phyloP scores from a whole-genome alignment of 2,113 vertebrate species.

The Eclectus roratus region DNA sequence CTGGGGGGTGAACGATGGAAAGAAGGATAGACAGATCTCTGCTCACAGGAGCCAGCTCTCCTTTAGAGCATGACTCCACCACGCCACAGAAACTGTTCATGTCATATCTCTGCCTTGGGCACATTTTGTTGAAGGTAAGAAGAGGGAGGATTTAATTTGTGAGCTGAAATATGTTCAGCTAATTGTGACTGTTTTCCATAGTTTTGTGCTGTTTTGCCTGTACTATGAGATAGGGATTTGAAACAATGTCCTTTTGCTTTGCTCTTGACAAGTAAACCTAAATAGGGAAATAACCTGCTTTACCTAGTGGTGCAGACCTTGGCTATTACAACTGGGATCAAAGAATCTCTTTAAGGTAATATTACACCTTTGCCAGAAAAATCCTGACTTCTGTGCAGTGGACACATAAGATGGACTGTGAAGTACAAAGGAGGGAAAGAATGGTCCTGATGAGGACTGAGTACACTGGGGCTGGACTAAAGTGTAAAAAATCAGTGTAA shows the following conservation, averaged over 20 bases:
- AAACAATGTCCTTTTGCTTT: background rate
- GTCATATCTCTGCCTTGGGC: background rate
- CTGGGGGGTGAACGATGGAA: background rate
- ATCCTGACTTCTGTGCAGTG: background rate
- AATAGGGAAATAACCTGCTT: background rate
- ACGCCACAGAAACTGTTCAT: background rate
- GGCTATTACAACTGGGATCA: background rate
- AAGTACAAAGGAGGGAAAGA: background rate
- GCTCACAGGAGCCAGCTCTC: background rate
- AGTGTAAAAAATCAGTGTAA: background rate
- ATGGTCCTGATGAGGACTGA: no score
- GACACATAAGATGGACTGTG: background rate
- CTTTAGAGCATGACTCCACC: background rate
- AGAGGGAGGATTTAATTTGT: background rate
- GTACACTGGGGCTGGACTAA: background rate
- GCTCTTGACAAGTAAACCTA: background rate
- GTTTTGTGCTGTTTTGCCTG: background rate
- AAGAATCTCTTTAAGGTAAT: background rate
- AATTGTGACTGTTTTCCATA: background rate
- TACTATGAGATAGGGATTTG: background rate
- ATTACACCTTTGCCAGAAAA: background rate
- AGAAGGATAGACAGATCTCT: background rate
- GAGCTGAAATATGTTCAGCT: background rate
- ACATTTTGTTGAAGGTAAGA: background rate
- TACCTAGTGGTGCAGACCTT: background rate